A percentile compares a stretch with the other conserved stretches of the same genome.
Evolutionary conservation across 2,113 vertebrate species (phyloP).

Genomic region (Atherinomorus stipes): DNA sequence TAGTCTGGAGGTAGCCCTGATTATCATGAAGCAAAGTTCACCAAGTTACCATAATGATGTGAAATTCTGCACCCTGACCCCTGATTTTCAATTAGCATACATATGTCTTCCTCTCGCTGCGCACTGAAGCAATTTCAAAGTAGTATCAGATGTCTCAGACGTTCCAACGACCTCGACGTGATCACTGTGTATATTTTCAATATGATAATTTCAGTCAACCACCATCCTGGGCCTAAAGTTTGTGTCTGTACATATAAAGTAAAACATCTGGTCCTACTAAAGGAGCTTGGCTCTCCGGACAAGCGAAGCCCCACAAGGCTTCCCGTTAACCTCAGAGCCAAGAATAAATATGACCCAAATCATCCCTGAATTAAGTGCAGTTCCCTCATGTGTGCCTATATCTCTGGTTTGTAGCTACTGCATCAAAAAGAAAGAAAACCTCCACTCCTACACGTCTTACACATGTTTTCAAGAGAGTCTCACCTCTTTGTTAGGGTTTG

Average conservation of each 20-base stretch:
- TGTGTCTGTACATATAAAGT: slow-evolving; percentile 45
- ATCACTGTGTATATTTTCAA: slow-evolving; percentile 72
- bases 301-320: slow-evolving; percentile 53
- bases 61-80: slow-evolving; percentile 55
- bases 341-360: slow-evolving; percentile 65
- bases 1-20: slow-evolving; percentile 70
- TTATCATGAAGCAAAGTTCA: slow-evolving; percentile 74
- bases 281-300: slow-evolving; percentile 49
- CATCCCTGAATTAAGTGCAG: slow-evolving; percentile 17
- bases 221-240: slow-evolving; percentile 40
- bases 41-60: slow-evolving; percentile 62
- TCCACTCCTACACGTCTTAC: not conserved
- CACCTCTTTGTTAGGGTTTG: slow-evolving; percentile 29
- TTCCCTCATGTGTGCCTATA: slow-evolving; percentile 15
- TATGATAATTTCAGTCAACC: slow-evolving; percentile 69
- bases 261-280: slow-evolving; percentile 75
- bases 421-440: not conserved
- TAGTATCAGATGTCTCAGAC: slow-evolving; percentile 67
- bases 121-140: slow-evolving; percentile 54
- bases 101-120: slow-evolving; percentile 32
- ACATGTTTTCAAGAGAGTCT: slow-evolving; percentile 25
- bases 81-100: slow-evolving; percentile 64
- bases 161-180: slow-evolving; percentile 41
- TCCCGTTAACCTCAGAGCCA: slow-evolving; percentile 59
- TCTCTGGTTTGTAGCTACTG: not conserved